A percentile compares a stretch with the other conserved stretches of the same genome.
phyloP scores from a whole-genome alignment of 2,113 vertebrate species.

The Oryctolagus cuniculus region DNA sequence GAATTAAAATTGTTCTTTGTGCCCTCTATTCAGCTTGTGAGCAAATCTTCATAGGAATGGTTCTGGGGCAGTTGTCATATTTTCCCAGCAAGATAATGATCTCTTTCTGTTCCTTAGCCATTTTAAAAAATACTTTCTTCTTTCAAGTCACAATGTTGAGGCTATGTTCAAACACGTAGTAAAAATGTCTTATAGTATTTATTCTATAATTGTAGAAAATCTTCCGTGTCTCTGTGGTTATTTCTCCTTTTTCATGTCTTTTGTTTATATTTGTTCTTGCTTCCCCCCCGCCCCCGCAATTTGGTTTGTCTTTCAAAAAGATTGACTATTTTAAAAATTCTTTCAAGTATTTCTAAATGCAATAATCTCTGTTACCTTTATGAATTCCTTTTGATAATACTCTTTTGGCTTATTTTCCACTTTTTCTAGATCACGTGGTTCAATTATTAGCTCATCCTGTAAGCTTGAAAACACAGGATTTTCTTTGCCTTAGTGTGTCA shows the following conservation, averaged over 20 bases:
- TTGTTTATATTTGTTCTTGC: constrained; percentile 2
- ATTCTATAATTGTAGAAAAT: background rate
- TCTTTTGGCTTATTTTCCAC: background rate
- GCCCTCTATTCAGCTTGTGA: background rate
- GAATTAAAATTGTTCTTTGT: background rate
- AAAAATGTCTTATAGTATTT: background rate
- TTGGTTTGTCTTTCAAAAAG: background rate
- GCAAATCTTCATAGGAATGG: background rate
- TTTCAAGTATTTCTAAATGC: background rate
- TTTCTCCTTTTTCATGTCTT: background rate
- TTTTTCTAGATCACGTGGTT: background rate
- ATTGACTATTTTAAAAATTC: background rate
- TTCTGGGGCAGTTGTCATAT: background rate
- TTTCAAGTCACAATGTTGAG: background rate
- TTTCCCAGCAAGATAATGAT: background rate
- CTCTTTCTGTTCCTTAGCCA: background rate
- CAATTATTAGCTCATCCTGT: background rate
- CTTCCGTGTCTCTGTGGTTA: background rate
- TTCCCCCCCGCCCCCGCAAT: background rate
- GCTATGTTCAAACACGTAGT: background rate
- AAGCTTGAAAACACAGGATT: background rate
- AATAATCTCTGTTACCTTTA: background rate
- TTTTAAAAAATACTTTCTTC: background rate
- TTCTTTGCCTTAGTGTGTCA: background rate
- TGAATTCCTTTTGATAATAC: background rate